Base-by-base conservation (phyloP, 2,797 vertebrate species). In the Danionella dracula region DNA sequence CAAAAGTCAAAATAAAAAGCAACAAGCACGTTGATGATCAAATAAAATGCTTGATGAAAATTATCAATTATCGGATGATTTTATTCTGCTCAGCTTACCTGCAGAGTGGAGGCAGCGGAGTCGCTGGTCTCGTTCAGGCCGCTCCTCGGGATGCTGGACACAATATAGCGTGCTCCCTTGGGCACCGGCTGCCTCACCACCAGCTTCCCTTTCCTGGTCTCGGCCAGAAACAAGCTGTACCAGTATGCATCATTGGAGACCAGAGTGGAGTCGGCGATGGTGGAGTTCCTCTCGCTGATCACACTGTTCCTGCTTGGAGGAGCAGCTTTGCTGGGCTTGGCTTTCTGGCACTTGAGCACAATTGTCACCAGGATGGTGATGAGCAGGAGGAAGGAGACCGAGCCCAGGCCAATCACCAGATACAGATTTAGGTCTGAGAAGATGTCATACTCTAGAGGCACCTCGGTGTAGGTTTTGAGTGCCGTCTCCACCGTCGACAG, bases 81-180 rank as follows among this genome's bases (percentile, higher is more conserved):
- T 68, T 16, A 27, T 27, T 27, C 6, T 27, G 23, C n/a, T 27
- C 6, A 10, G 11, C 68, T 15, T 79, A 84, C 87, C 83, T 86
- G 84, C 37, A 85, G 60, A 6, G 85, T 86, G 0, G 84, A 87
- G 0, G 84, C 57, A 13, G 85, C 83, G 20, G 85, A 86, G 68
- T 72, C 82, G 20, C 83, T 87, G 0, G 82, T 85, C 9, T 84
- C 80, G 2, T 81, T 79, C 48, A 82, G n/a, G 0, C 80, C 84
- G 15, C 82, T 81, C 57, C 83, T 81, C 0, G 81, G 83, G 58
- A 86, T 4, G 68, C 85, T 86, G 73, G 83, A 87, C 69, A 84
- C 84, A 1, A 83, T 74, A 71, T 84, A 87, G 35, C 83, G 81
- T 60, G 79, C 70, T 19, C 83, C 79, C 67, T 84, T 86, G 44